These are phyloP conservation scores for Anarrhichthys ocellatus DNA, from an alignment of 2,113 vertebrate genomes.

Conservation along the genomic window DNA sequence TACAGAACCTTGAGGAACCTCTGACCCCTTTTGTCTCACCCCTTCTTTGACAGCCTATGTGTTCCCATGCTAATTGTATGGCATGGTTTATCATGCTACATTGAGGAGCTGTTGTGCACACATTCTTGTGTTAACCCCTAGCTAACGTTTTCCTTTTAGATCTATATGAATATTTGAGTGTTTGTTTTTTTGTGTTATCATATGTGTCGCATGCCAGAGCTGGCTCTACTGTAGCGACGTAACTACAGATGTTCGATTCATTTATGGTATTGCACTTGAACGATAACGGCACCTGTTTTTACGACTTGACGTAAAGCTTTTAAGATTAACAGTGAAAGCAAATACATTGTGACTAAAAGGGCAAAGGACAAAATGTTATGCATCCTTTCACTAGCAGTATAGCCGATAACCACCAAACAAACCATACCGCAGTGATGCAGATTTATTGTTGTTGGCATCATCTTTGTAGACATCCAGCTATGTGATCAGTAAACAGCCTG, in stretches of 20 bases:
- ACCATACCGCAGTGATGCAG: constrained; percentile 32
- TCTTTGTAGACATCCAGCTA: constrained; percentile 47
- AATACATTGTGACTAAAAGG: constrained; percentile 36
- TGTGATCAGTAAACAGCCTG: constrained; percentile 42
- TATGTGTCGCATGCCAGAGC: constrained; percentile 4
- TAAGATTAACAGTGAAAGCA: constrained; percentile 37
- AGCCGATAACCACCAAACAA: constrained; percentile 51
- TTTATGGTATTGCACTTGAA: background rate
- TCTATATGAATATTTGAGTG: constrained; percentile 32
- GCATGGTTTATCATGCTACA: constrained; percentile 77
- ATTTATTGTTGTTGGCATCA: constrained; percentile 38
- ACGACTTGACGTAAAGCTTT: constrained; percentile 39
- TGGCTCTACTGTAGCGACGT: constrained; percentile 11
- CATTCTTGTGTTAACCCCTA: constrained; percentile 68
- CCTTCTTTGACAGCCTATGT: constrained; percentile 77
- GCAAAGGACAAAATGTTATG: constrained; percentile 49
- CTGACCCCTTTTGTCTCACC: constrained; percentile 76
- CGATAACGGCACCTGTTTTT: constrained; percentile 47
- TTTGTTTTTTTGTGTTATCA: constrained; percentile 28
- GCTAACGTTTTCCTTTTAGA: constrained; percentile 67
- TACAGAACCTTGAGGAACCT: constrained; percentile 78
- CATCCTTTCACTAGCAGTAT: constrained; percentile 41
- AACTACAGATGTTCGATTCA: background rate
- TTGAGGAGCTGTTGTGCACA: constrained; percentile 72
- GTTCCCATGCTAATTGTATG: constrained; percentile 81